Conservation (phyloP, 2,113 vertebrate species). For the Struthio camelus region DNA sequence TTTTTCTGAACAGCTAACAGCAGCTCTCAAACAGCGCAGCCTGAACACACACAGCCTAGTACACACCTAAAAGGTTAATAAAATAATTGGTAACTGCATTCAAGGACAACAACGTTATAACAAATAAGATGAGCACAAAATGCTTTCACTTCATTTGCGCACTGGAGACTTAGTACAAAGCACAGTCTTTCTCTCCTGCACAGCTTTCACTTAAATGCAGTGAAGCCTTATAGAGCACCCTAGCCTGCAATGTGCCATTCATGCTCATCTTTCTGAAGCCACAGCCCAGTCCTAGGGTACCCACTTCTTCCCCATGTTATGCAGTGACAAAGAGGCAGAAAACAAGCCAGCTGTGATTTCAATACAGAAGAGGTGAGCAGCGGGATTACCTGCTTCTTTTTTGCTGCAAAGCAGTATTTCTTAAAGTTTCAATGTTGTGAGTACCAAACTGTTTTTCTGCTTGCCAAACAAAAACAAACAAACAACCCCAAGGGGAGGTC, state of each 20-base stretch:
- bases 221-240: neutral
- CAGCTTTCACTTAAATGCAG: neutral
- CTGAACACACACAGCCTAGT: neutral
- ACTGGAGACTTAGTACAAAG: neutral
- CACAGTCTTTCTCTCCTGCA: neutral
- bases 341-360: neutral
- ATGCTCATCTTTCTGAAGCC: neutral
- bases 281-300: neutral
- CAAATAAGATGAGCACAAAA: neutral
- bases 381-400: neutral
- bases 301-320: neutral
- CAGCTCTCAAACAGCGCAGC: neutral
- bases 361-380: neutral
- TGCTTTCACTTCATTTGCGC: neutral
- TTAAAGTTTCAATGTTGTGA: neutral
- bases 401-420: neutral
- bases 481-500: neutral
- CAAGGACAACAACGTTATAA: neutral
- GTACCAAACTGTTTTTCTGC: neutral
- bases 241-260: neutral
- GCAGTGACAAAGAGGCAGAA: neutral
- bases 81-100: neutral
- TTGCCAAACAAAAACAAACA: neutral
- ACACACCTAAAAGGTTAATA: neutral
- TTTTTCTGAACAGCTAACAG: neutral